Base-by-base conservation (phyloP, 2,888 invertebrate genomes). In the Nomada fucata region DNA sequence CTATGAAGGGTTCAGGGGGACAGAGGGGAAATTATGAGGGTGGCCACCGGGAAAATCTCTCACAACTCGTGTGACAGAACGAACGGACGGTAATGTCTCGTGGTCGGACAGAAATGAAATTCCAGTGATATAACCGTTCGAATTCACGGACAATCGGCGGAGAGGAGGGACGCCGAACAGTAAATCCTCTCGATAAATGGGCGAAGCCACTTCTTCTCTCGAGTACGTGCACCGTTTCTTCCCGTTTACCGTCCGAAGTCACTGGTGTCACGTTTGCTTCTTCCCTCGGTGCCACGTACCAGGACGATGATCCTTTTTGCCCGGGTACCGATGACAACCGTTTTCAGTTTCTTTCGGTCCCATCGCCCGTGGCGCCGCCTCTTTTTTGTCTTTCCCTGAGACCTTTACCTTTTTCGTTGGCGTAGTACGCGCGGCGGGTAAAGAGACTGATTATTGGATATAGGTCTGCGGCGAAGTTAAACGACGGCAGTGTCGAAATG, bases 101-200 rank as follows among this genome's bases (percentile, higher is more conserved):
- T 79, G 85, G 76, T 88, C 83, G 87, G 89, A 90, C 90, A 91
- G 91, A 92, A 92, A 92, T 92, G 91, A 92, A 92, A 92, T 92
- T 91, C 89, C 86, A 86, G 89, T 91, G 91, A 92, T 92, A 92
- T 92, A 91, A 90, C 90, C 86, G 91, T 91, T 91, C 88, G 90
- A 86, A 90, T 88, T 79, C 85, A 81, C 72, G 81, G 85, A 83
- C 76, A 80, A 89, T 88, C 84, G 86, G 76, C n/a, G 20, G 50
- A 26, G 67, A 20, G 52, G 44, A 23, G 57, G 61, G 42, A 44
- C 57, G 70, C 23, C 55, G 77, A 69, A 83, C 89, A 76, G 87
- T 91, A 91, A 91, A 91, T 91, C 87, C 85, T 85, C 42, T 61
- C 86, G 88, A 86, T 88, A 91, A 92, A 91, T 90, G 87, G 90